These are phyloP conservation scores for Kryptolebias ocellatus DNA, from an alignment of 2,797 vertebrate species.

Conservation along the genomic window DNA sequence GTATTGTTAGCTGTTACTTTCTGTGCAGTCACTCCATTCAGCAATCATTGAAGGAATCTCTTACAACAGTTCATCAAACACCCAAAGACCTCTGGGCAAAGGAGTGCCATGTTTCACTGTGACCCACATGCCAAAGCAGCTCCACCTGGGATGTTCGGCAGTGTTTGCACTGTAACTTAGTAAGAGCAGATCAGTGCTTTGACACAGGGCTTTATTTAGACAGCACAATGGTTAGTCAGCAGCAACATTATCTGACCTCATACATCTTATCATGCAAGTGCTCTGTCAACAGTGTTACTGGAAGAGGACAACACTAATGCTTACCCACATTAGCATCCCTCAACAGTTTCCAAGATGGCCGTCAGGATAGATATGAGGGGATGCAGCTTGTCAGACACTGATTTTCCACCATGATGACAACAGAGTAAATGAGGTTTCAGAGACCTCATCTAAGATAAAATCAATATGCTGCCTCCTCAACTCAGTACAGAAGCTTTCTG, in stretches of 20 bases:
- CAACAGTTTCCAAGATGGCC: conserved; percentile 80
- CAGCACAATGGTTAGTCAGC: conserved; percentile 83
- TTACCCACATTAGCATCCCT: conserved; percentile 76
- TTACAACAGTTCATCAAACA: conserved; percentile 53
- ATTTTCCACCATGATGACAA: conserved; percentile 82
- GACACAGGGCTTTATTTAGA: conserved; percentile 82
- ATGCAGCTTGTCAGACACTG: conserved; percentile 80
- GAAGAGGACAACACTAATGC: conserved; percentile 70
- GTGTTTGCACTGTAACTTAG: conserved; percentile 82
- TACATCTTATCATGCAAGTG: conserved; percentile 74
- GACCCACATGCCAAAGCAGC: conserved; percentile 79
- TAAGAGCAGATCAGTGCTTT: conserved; percentile 79
- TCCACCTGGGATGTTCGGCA: conserved; percentile 75
- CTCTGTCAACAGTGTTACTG: conserved; percentile 78
- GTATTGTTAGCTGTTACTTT: conserved; percentile 42
- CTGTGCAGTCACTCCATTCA: conserved; percentile 6
- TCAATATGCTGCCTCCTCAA: conserved; percentile 83
- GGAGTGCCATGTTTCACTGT: conserved; percentile 73
- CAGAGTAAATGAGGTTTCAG: conserved; percentile 84
- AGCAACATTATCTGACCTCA: conserved; percentile 81
- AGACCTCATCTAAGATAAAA: conserved; percentile 85
- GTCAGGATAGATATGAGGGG: conserved; percentile 55
- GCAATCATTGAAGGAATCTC: conserved; percentile 39
- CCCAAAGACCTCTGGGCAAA: conserved; percentile 61
- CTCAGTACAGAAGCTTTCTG: conserved; percentile 70